Conservation (phyloP, 2,888 invertebrate genomes). For the Nebria salina region DNA sequence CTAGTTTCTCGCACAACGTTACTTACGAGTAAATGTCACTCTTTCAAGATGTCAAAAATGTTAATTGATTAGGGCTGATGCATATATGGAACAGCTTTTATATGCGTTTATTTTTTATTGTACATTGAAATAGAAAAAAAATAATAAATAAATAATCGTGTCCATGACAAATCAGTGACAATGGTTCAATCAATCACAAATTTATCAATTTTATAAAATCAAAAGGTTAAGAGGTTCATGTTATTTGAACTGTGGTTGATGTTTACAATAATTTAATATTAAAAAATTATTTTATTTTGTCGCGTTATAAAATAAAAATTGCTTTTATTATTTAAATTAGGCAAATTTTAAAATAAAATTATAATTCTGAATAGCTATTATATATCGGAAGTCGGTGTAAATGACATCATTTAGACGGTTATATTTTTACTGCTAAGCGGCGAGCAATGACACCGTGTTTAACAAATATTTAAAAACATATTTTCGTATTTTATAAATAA, state of each 20-base stretch:
- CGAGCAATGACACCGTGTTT: too few relatives aligned
- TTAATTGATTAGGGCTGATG: slow-evolving; percentile 10
- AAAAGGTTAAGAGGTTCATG: background rate
- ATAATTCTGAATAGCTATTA: too few relatives aligned
- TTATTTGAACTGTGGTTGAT: background rate
- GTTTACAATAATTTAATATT: background rate
- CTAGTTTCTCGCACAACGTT: background rate
- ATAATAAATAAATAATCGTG: background rate
- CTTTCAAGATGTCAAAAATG: background rate
- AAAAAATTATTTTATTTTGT: too few relatives aligned
- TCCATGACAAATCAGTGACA: slow-evolving; percentile 4
- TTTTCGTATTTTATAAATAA: too few relatives aligned
- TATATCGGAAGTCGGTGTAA: too few relatives aligned
- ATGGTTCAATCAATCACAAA: background rate
- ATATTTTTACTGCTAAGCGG: too few relatives aligned
- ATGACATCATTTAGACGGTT: too few relatives aligned
- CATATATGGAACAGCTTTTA: background rate
- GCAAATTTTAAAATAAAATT: too few relatives aligned
- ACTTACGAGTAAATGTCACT: background rate
- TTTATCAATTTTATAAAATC: background rate
- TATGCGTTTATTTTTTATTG: background rate
- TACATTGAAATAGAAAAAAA: background rate
- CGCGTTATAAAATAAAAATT: too few relatives aligned
- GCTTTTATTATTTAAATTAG: too few relatives aligned
- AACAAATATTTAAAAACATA: too few relatives aligned